Evolutionary conservation across 2,797 vertebrate genomes (phyloP).

Genomic region (Rhinatrema bivittatum): DNA sequence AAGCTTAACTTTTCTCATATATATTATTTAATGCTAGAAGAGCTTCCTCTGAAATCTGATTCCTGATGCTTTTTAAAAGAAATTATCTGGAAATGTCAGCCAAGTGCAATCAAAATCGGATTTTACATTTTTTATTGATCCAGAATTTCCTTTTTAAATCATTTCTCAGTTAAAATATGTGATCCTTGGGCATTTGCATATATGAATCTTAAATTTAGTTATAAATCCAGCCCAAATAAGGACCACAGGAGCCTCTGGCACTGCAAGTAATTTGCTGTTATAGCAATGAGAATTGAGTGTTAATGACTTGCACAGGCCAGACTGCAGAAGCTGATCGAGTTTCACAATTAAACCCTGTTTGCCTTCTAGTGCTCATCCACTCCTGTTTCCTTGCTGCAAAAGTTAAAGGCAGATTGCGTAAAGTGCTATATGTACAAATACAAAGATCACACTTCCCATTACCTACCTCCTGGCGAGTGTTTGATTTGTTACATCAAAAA

Average conservation of each 20-base stretch:
- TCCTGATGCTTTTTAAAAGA: no score
- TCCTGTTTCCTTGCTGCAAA: no score
- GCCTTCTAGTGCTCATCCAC: not conserved
- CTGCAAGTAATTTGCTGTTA: slow-evolving; percentile 1
- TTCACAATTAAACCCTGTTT: no score
- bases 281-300: slow-evolving; percentile 1
- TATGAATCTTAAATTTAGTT: slow-evolving; percentile 1
- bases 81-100: no score
- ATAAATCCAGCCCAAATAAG: slow-evolving; percentile 3
- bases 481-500: slow-evolving; percentile 39
- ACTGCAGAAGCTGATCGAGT: not conserved
- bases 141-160: no score
- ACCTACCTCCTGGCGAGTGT: slow-evolving; percentile 29
- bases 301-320: not conserved
- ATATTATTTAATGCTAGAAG: no score
- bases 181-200: slow-evolving; percentile 17
- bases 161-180: not conserved
- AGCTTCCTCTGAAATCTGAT: no score
- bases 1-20: no score
- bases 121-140: not conserved
- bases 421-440: slow-evolving; percentile 26
- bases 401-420: slow-evolving; percentile 11
- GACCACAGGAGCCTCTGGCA: slow-evolving; percentile 2
- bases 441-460: slow-evolving; percentile 36
- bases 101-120: no score